Evolutionary conservation across 2,888 invertebrate species (phyloP), one percentile per base, ranked within the genome.

Genomic region (Xanthia togata): DNA sequence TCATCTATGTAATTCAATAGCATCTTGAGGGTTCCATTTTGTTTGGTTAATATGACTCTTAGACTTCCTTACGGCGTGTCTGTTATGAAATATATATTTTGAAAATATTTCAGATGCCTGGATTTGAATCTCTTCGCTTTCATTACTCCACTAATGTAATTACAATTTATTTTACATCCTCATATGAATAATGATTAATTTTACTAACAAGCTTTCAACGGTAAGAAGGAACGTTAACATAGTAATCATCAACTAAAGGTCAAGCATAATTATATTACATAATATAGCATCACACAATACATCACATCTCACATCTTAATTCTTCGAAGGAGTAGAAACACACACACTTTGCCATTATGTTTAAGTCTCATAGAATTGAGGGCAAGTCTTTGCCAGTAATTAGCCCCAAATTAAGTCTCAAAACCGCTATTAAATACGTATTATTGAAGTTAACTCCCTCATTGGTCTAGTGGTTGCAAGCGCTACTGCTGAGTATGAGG

Each of bases 1-100:
- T 50, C 47, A 23, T 44, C 57, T 53, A 47, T 78, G 59, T 74
- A 72, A 78, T 74, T 78, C 74, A 81, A 74, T 85, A 65, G 38
- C 38, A 44, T 64, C 31, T 63, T 26, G 73, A 55, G 44, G n/a
- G 6, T 44, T 74, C 57, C 59, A 63, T 81, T 81, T 60, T 60
- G 59, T 38, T 20, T 47, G 20, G 35, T 44, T 71, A 60, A 60
- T 75, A 75, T 38, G 17, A 31, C 2, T 38, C 2, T 74, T 62
- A 26, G 47, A n/a, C 12, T 4, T 62, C 23, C 31, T 41, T 41
- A 9, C 4, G 11, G 17, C 26, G 38, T 41, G 17, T 31, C n/a
- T n/a, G 17, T 35, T 62, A 44, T 38, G 8, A 55, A 26, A 76
- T 63, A 8, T 26, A 44, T 50, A 60, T 50, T 50, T 50, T 35